A percentile compares a stretch with the other conserved stretches of the same genome.
phyloP scores from a whole-genome alignment of 1,140 invertebrate genomes.

The Drosophila ironensis region DNA sequence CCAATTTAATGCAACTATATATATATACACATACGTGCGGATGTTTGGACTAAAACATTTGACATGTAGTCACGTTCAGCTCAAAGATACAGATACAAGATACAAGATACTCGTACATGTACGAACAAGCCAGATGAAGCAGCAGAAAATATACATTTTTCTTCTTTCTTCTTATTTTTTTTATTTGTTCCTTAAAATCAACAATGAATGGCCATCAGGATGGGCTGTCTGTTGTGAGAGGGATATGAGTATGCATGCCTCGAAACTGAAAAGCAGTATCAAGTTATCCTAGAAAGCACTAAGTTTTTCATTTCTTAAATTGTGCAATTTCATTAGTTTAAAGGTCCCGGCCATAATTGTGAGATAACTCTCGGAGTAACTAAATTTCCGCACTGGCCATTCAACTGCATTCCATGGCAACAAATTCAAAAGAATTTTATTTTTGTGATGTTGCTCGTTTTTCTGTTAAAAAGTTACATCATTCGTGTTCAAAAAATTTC shows the following conservation, averaged over 20 bases:
- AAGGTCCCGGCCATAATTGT: too few relatives aligned
- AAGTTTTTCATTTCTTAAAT: too few relatives aligned
- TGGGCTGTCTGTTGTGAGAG: neutral
- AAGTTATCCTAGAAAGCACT: too few relatives aligned
- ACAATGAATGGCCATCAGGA: neutral
- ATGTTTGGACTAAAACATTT: slow-evolving; percentile 36
- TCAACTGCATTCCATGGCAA: neutral
- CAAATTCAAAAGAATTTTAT: slow-evolving; percentile 15
- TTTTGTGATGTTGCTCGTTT: too few relatives aligned
- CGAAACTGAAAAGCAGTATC: too few relatives aligned
- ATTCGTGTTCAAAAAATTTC: too few relatives aligned
- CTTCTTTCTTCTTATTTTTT: neutral
- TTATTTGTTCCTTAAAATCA: neutral
- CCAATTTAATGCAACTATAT: slow-evolving; percentile 73
- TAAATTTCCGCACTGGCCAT: too few relatives aligned
- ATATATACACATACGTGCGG: neutral
- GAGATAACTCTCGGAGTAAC: too few relatives aligned
- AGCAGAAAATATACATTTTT: slow-evolving; percentile 1
- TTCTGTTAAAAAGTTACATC: too few relatives aligned
- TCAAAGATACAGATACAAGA: slow-evolving; percentile 7
- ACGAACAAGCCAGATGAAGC: slow-evolving; percentile 8
- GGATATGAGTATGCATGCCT: neutral
- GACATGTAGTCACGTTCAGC: slow-evolving; percentile 47
- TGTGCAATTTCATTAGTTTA: too few relatives aligned
- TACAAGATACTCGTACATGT: neutral